These are phyloP conservation scores for Cryptomyrus ogoouensis DNA, from an alignment of 2,113 vertebrate species.

Conservation along the genomic window DNA sequence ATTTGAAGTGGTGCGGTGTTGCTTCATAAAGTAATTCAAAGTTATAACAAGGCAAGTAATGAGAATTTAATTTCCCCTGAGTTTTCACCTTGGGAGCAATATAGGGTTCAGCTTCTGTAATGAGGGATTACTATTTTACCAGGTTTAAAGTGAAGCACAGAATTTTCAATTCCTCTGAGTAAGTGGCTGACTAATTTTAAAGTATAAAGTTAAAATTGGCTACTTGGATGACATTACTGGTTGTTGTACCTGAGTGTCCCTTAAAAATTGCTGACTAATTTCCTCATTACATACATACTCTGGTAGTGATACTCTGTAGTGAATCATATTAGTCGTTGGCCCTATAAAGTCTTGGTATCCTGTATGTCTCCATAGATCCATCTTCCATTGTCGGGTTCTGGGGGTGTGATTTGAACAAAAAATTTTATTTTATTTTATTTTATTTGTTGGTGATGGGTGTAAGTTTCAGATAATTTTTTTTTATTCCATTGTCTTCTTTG, in stretches of 20 bases:
- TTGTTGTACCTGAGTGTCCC: background rate
- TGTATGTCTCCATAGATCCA: background rate
- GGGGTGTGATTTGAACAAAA: background rate
- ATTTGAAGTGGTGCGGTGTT: background rate
- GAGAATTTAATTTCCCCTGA: background rate
- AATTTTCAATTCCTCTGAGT: background rate
- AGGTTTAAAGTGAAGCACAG: background rate
- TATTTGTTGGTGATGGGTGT: background rate
- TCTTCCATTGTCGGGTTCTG: background rate
- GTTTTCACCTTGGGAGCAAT: background rate
- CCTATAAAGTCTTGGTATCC: background rate
- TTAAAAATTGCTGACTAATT: background rate
- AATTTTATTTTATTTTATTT: background rate
- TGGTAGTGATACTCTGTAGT: background rate
- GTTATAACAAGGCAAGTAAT: background rate
- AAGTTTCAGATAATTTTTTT: background rate
- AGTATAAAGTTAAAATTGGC: background rate
- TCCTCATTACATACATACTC: background rate
- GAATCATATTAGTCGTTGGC: background rate
- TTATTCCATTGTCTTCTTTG: background rate
- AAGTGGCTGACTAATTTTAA: background rate
- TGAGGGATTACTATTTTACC: background rate
- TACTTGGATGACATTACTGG: background rate
- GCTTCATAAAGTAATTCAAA: background rate
- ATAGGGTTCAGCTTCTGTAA: background rate